These are phyloP conservation scores for Amphimallon solstitiale DNA, from an alignment of 2,888 invertebrate genomes.

Conservation along the genomic window DNA sequence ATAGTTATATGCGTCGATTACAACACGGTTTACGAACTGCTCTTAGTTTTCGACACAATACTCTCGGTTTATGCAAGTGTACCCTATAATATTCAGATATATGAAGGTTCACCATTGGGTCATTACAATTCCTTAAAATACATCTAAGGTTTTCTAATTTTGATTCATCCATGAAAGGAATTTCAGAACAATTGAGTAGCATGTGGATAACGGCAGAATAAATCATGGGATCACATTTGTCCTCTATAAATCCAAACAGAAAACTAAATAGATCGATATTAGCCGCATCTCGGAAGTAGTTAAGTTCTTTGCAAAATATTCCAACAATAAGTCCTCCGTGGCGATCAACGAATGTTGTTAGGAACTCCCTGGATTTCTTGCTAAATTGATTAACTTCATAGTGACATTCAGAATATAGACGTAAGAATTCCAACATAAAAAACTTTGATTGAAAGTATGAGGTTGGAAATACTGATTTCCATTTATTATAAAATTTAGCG, in stretches of 20 bases:
- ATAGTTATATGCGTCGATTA: too few relatives aligned
- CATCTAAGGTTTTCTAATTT: not conserved
- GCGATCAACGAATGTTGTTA: not conserved
- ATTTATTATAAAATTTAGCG: not conserved
- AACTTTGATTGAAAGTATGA: not conserved
- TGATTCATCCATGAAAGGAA: not conserved
- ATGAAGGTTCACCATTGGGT: too few relatives aligned
- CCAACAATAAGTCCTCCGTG: not conserved
- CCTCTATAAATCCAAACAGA: not conserved
- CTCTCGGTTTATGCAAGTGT: too few relatives aligned
- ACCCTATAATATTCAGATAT: too few relatives aligned
- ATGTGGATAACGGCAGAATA: not conserved
- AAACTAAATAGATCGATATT: not conserved
- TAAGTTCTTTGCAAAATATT: not conserved
- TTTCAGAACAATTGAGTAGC: not conserved
- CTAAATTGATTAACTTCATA: slow-evolving; percentile 8
- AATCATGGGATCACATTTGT: not conserved
- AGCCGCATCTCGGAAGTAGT: not conserved
- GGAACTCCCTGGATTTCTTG: not conserved
- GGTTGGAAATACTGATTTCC: not conserved
- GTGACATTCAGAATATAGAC: slow-evolving; percentile 1
- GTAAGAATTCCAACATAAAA: slow-evolving; percentile 7
- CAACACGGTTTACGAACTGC: too few relatives aligned
- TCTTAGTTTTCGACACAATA: too few relatives aligned
- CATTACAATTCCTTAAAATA: too few relatives aligned